phyloP scores from a whole-genome alignment of 2,888 invertebrate genomes.

The Barypeithes pellucidus region DNA sequence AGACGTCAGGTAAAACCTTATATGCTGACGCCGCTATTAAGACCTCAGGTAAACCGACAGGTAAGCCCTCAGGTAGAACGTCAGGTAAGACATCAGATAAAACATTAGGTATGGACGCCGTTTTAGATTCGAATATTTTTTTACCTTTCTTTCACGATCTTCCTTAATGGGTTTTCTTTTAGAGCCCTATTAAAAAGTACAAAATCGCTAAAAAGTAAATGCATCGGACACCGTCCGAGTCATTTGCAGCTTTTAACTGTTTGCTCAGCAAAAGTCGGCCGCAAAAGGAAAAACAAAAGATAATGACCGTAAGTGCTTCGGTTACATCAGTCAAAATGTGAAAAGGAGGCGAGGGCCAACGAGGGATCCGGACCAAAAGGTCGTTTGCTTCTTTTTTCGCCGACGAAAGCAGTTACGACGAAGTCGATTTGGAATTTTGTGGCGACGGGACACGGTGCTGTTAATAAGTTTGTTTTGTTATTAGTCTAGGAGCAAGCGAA shows the following conservation, averaged over 20 bases:
- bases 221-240: constrained; percentile 13
- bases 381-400: constrained; percentile 37
- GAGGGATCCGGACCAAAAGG: constrained; percentile 33
- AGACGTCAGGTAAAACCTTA: too few relatives aligned
- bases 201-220: constrained; percentile 22
- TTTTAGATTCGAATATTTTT: neutral
- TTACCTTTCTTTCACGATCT: neutral
- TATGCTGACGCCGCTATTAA: too few relatives aligned
- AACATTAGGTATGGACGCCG: too few relatives aligned
- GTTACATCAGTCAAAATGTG: constrained; percentile 50
- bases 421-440: constrained; percentile 26
- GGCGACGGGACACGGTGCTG: neutral
- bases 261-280: constrained; percentile 45
- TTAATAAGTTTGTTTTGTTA: neutral
- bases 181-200: constrained; percentile 13
- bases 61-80: too few relatives aligned
- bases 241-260: constrained; percentile 42
- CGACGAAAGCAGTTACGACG: constrained; percentile 33
- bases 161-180: neutral
- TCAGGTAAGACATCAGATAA: too few relatives aligned
- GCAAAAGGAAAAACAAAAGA: constrained; percentile 45
- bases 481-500: neutral
- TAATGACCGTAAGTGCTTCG: constrained; percentile 48
- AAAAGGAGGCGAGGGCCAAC: constrained; percentile 45
- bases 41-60: too few relatives aligned